Evolutionary conservation across 2,113 vertebrate genomes (phyloP).

Genomic region (Sprattus sprattus): DNA sequence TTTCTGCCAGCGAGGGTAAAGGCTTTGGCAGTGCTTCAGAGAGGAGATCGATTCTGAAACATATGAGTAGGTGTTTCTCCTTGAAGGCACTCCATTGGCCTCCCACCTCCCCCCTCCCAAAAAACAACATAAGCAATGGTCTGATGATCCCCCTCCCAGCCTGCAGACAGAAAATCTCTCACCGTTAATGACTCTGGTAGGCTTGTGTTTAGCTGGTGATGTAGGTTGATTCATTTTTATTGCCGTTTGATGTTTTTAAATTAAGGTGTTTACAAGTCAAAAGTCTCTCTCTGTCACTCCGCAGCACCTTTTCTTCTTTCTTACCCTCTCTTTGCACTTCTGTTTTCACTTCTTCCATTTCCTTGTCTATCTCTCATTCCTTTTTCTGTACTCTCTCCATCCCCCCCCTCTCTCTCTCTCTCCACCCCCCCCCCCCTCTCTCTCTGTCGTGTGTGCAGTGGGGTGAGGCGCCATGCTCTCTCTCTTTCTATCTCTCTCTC

Average conservation of each 20-base stretch:
- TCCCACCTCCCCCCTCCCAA: constrained; percentile 13
- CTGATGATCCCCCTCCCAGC: constrained; percentile 49
- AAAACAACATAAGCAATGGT: constrained; percentile 46
- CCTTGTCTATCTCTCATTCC: constrained; percentile 17
- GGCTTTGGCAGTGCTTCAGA: constrained; percentile 31
- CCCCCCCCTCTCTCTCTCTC: background rate
- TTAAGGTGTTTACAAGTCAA: too few species aligned
- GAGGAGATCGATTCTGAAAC: constrained; percentile 40
- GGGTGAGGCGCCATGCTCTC: too few species aligned
- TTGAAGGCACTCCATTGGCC: constrained; percentile 40
- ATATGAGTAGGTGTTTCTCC: constrained; percentile 51
- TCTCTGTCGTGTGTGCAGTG: too few species aligned
- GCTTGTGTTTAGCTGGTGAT: too few species aligned
- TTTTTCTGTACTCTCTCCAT: background rate
- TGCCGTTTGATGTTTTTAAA: too few species aligned
- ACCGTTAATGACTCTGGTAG: background rate
- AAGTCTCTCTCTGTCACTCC: background rate
- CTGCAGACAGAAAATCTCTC: constrained; percentile 33
- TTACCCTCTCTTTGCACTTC: background rate
- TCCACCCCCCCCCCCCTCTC: background rate
- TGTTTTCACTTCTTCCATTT: constrained; percentile 19
- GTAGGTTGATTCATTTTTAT: too few species aligned
- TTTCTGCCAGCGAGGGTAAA: background rate
- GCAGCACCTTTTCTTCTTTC: background rate
- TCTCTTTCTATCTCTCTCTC: background rate